Conservation (phyloP, 2,888 invertebrate species). For the Margaritifera margaritifera region DNA sequence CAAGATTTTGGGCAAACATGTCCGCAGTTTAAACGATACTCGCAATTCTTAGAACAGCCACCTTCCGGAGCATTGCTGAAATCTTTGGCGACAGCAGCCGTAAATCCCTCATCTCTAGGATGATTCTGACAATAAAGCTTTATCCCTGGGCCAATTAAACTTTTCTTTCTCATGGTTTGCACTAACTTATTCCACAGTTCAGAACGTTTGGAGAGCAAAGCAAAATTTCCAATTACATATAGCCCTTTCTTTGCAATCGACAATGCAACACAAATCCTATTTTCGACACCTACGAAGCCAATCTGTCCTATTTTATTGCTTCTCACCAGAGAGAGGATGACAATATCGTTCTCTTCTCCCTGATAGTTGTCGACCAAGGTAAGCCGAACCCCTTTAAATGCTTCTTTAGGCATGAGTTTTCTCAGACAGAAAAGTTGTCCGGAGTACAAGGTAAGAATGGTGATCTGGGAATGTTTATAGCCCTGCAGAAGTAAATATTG, state of each 20-base stretch:
- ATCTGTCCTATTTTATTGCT: conserved; percentile 58
- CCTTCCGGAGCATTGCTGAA: conserved; percentile 49
- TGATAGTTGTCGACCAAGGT: conserved; percentile 64
- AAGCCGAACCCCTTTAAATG: conserved; percentile 47
- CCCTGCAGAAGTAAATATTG: conserved; percentile 58
- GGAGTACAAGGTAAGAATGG: conserved; percentile 61
- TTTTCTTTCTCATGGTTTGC: conserved; percentile 3
- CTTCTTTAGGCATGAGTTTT: conserved; percentile 46
- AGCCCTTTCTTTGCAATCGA: conserved; percentile 68
- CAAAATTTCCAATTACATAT: conserved; percentile 64
- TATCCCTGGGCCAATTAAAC: conserved; percentile 22
- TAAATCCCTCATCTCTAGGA: conserved; percentile 25
- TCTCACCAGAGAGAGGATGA: conserved; percentile 67
- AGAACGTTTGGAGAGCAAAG: conserved; percentile 11
- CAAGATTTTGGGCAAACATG: conserved; percentile 54
- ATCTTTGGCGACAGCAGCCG: conserved; percentile 23
- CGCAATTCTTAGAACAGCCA: conserved; percentile 48
- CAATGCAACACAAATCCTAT: conserved; percentile 69
- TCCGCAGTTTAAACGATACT: conserved; percentile 51
- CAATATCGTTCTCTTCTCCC: conserved; percentile 70
- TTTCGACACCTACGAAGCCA: conserved; percentile 51
- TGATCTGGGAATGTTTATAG: conserved; percentile 52
- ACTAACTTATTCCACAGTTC: conserved; percentile 31
- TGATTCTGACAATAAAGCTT: conserved; percentile 53
- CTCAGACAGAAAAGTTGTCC: conserved; percentile 56